These are phyloP conservation scores for Pelobates fuscus DNA, from an alignment of 2,113 vertebrate species.

Conservation along the genomic window DNA sequence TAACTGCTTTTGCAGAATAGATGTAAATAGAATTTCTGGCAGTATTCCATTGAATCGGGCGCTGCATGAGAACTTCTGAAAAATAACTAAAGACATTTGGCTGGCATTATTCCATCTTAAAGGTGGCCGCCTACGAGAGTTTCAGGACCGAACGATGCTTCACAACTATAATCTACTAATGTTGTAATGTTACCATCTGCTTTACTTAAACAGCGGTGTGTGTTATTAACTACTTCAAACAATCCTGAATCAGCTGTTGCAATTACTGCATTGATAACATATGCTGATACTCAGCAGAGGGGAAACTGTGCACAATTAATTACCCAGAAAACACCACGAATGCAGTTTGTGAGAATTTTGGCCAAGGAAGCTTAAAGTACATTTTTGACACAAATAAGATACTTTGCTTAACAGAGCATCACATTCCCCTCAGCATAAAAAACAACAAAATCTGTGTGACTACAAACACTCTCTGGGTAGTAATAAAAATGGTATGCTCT, in stretches of 20 bases:
- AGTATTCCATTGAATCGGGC: not conserved
- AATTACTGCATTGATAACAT: slow-evolving; percentile 45
- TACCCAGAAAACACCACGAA: slow-evolving; percentile 42
- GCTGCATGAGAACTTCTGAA: not conserved
- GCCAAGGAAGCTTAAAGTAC: slow-evolving; percentile 22
- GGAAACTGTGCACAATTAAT: slow-evolving; percentile 43
- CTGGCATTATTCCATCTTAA: slow-evolving; percentile 18
- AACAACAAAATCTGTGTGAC: slow-evolving; percentile 33
- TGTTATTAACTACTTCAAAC: slow-evolving; percentile 28
- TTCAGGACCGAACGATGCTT: slow-evolving; percentile 30
- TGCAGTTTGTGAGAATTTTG: slow-evolving; percentile 33
- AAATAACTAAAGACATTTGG: not conserved
- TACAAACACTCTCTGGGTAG: slow-evolving; percentile 33
- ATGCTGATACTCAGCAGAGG: slow-evolving; percentile 33
- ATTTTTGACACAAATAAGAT: slow-evolving; percentile 38
- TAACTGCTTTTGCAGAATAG: slow-evolving; percentile 21
- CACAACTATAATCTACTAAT: slow-evolving; percentile 7
- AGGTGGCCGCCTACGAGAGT: not conserved
- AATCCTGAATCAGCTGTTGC: slow-evolving; percentile 45
- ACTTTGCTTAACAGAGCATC: slow-evolving; percentile 49
- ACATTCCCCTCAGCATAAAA: slow-evolving; percentile 33
- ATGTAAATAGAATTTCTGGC: slow-evolving; percentile 18
- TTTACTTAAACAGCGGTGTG: slow-evolving; percentile 23
- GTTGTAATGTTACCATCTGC: slow-evolving; percentile 38
- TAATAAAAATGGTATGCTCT: slow-evolving; percentile 39